Base-by-base conservation (phyloP, 2,888 invertebrate genomes). In the Leptothorax acervorum region DNA sequence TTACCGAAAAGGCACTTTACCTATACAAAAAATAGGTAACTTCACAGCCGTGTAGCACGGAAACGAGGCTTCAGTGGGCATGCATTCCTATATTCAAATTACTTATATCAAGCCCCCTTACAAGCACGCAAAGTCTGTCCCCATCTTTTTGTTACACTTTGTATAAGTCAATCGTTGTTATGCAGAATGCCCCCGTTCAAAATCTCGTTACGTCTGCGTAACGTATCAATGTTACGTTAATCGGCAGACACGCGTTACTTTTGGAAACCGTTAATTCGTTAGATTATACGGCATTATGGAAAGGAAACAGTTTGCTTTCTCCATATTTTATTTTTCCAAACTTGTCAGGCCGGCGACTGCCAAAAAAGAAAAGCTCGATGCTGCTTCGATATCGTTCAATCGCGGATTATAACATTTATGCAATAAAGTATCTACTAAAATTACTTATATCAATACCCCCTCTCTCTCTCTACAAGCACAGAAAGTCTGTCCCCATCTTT, bases 231-330 rank as follows among this genome's bases (percentile, higher is more conserved):
- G 74, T 90, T 90, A 86, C 87, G 82, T 89, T 87, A 89, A 70
- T 51, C 23, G 62, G 60, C 45, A 71, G 51, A 70, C 75, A 31
- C 51, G 42, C 45, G 86, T 90, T 90, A 90, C 86, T 86, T 86
- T 85, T 66, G 83, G 79, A 81, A 86, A 82, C 79, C 84, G 91
- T 90, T 93, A 93, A 94, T 93, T 93, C 86, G 92, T 94, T 94
- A 93, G 92, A 93, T 93, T 93, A 93, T 90, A 85, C 74, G 60
- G 60, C 42, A 66, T 93, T 93, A 90, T 87, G 90, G 86, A 93
- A 94, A 75, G n/a, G 28, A 75, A 83, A 75, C 83, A 76, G 83
- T 82, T 86, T 89, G 87, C 92, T 93, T 94, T 93, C 94, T 91
- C 93, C 83, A 55, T 79, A 48, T 60, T 45, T 45, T 18, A 55